phyloP scores from a whole-genome alignment of 2,888 invertebrate genomes.

The Notodromas monacha region DNA sequence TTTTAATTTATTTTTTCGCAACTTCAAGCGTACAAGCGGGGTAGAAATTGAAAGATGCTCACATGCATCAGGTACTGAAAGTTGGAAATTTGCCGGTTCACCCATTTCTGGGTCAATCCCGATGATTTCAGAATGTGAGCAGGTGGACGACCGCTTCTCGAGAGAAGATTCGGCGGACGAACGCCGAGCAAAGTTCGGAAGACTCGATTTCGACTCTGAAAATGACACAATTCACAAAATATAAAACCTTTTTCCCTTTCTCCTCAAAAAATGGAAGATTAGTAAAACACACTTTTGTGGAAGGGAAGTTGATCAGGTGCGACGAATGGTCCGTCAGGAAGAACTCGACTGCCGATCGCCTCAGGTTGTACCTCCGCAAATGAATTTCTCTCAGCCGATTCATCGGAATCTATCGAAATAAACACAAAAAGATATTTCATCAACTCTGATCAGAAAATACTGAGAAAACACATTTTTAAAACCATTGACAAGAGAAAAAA shows the following conservation, averaged over 20 bases:
- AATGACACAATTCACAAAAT: no score
- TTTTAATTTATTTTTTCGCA: no score
- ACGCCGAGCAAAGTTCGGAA: conserved; percentile 25
- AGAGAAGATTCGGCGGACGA: conserved; percentile 25
- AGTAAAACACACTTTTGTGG: conserved; percentile 19
- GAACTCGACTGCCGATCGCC: conserved; percentile 28
- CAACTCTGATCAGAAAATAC: no score
- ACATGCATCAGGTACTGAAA: conserved; percentile 20
- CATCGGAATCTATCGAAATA: conserved; percentile 12
- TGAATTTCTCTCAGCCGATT: conserved; percentile 27
- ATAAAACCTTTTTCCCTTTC: no score
- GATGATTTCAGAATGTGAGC: conserved; percentile 25
- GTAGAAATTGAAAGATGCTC: conserved; percentile 2
- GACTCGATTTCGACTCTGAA: conserved; percentile 23
- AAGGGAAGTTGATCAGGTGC: conserved; percentile 27
- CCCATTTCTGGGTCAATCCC: conserved; percentile 26
- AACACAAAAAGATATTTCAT: no score
- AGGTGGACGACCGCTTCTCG: conserved; percentile 25
- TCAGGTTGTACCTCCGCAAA: conserved; percentile 26
- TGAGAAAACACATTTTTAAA: no score
- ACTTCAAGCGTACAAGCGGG: no score
- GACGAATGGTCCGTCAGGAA: conserved; percentile 29
- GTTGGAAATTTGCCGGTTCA: conserved; percentile 19
- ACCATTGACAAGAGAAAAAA: no score
- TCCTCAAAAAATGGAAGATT: conserved; percentile 6